phyloP scores from a whole-genome alignment of 2,888 invertebrate species.

The Laothoe populi region DNA sequence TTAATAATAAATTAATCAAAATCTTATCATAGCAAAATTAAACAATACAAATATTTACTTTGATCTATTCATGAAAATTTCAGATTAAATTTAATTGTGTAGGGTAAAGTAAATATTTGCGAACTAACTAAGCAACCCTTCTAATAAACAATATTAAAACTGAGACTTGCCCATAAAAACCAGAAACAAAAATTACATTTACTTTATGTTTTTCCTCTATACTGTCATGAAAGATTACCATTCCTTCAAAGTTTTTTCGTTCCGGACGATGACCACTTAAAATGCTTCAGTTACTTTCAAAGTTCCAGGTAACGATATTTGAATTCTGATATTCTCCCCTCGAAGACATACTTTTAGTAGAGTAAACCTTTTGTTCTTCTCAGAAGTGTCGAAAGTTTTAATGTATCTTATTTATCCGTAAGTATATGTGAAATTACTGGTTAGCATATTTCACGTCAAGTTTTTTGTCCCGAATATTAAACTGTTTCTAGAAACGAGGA shows the following conservation, averaged over 20 bases:
- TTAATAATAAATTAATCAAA: not conserved
- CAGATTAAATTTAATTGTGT: not conserved
- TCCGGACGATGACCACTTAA: not conserved
- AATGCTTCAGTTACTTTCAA: not conserved
- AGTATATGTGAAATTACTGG: too few relatives aligned
- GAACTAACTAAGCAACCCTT: too few relatives aligned
- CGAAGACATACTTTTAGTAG: constrained; percentile 2
- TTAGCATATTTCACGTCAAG: too few relatives aligned
- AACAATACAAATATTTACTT: not conserved
- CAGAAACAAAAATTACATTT: too few relatives aligned
- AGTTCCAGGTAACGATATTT: not conserved
- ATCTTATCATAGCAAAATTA: not conserved
- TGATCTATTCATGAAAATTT: not conserved
- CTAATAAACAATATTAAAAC: too few relatives aligned
- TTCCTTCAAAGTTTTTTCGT: not conserved
- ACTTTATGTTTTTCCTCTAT: too few relatives aligned
- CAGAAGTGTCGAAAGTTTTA: not conserved
- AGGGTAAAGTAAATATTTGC: too few relatives aligned
- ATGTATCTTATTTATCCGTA: too few relatives aligned
- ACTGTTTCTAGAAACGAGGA: too few relatives aligned
- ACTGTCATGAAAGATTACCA: too few relatives aligned
- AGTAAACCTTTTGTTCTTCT: not conserved
- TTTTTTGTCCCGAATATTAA: too few relatives aligned
- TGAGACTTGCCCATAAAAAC: too few relatives aligned
- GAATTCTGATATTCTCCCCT: not conserved